Evolutionary conservation across 2,797 vertebrate genomes (phyloP), one percentile per base, ranked within the genome.

Genomic region (Acanthurus lineatus): DNA sequence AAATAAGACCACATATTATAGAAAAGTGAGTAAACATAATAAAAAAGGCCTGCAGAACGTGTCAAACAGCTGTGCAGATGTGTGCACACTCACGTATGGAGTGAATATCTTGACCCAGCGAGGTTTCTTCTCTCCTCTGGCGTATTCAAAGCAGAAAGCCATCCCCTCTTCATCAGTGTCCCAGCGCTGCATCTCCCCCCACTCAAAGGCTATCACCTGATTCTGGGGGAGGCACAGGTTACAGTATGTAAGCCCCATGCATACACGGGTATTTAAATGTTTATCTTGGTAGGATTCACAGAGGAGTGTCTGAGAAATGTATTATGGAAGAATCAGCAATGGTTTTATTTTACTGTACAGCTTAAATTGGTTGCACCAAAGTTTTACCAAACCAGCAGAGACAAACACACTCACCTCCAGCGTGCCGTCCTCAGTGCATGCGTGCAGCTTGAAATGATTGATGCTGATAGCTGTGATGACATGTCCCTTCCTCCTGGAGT

Each of bases 21-120:
- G 7, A 35, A 35, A 35, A 6, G 32, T 35, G 32, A 35, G 32
- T 48, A 12, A 57, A 56, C 7, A 57, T 2, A 22, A n/a, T 25
- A 0, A 6, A 57, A 32, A 1, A 20, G 2, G 32, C 19, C 47
- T 25, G 10, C 12, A 47, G 45, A 28, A 38, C 15, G 10, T 4
- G 6, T 0, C 2, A 62, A 20, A 45, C 40, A 63, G 40, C 49
- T 3, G 42, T 20, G 63, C 1, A 5, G 15, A 6, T 25, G 57
- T 38, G 6, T 19, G 22, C 2, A 20, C 20, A 95, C 97, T 97
- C 78, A 99, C 98, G 2, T 99, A 98, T 17, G 98, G 98, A 53
- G 97, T 99, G 92, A 99, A 99, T 93, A 99, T 98, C 90, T 99
- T 99, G 56, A 99, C 98, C 98, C 98, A 99, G 93, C 98, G 96